Evolutionary conservation across 2,888 invertebrate species (phyloP).

Genomic region (Platerodrilus igneus): DNA sequence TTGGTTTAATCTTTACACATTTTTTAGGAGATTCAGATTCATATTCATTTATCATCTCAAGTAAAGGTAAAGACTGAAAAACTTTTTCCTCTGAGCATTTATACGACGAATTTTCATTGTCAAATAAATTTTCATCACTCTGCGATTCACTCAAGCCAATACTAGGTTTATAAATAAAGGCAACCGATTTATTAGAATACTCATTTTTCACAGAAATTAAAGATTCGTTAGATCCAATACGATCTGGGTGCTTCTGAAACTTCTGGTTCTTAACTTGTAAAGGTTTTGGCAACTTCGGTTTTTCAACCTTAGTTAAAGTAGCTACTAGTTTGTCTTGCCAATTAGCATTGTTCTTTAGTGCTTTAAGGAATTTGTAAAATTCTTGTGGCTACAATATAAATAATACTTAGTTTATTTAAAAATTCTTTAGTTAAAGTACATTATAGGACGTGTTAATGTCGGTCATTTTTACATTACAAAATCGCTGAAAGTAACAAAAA

Average conservation of each 20-base stretch:
- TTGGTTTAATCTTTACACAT: too few relatives aligned
- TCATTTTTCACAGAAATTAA: conserved; percentile 7
- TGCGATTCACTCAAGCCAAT: conserved; percentile 2
- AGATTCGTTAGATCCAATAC: not conserved
- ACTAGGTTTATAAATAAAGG: not conserved
- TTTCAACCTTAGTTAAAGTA: conserved; percentile 4
- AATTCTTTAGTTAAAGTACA: too few relatives aligned
- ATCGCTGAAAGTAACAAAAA: conserved; percentile 6
- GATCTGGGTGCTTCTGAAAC: conserved; percentile 19
- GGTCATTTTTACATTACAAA: conserved; percentile 13
- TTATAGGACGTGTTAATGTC: conserved; percentile 4
- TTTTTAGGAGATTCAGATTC: too few relatives aligned
- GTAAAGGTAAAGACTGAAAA: too few relatives aligned
- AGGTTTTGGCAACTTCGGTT: conserved; percentile 2
- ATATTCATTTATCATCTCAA: too few relatives aligned
- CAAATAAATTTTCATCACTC: too few relatives aligned
- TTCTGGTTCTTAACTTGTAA: too few relatives aligned
- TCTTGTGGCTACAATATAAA: too few relatives aligned
- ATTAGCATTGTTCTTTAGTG: conserved; percentile 2
- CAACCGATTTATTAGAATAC: not conserved
- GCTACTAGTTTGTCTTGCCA: conserved; percentile 8
- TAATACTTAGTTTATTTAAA: too few relatives aligned
- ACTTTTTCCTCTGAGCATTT: too few relatives aligned
- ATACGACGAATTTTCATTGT: too few relatives aligned
- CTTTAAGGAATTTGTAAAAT: conserved; percentile 10